Evolutionary conservation across 2,113 vertebrate species (phyloP).

Genomic region (Sterna hirundo): DNA sequence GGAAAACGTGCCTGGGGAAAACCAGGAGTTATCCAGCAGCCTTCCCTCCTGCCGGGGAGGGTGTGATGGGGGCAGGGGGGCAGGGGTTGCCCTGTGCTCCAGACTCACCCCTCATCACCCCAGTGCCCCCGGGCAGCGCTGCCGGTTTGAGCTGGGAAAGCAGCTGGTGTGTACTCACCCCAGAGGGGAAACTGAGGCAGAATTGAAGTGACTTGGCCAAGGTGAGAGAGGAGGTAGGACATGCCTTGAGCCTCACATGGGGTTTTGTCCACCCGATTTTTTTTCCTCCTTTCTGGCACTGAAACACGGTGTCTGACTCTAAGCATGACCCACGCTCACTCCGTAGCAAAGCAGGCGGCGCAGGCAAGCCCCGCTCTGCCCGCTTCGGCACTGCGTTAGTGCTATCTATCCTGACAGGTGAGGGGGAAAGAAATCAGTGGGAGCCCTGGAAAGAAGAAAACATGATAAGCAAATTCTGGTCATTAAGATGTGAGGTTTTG

Average conservation of each 20-base stretch:
- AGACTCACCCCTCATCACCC: background rate
- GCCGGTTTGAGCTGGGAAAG: rapidly evolving
- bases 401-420: background rate
- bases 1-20: background rate
- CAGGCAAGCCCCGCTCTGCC: background rate
- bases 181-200: background rate
- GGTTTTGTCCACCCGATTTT: background rate
- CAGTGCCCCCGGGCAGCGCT: rapidly evolving
- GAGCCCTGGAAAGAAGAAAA: background rate
- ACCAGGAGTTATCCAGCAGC: background rate
- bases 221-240: background rate
- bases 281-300: background rate
- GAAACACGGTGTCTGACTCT: background rate
- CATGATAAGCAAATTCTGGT: background rate
- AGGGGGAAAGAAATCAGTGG: background rate
- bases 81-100: background rate
- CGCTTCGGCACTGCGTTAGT: rapidly evolving
- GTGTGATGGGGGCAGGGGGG: background rate
- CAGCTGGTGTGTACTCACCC: background rate
- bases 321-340: background rate
- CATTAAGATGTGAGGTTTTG: background rate
- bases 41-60: background rate
- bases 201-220: background rate
- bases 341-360: background rate
- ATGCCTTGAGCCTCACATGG: background rate